These are phyloP conservation scores for Aricia agestis DNA, from an alignment of 1,140 invertebrate species.

Conservation along the genomic window DNA sequence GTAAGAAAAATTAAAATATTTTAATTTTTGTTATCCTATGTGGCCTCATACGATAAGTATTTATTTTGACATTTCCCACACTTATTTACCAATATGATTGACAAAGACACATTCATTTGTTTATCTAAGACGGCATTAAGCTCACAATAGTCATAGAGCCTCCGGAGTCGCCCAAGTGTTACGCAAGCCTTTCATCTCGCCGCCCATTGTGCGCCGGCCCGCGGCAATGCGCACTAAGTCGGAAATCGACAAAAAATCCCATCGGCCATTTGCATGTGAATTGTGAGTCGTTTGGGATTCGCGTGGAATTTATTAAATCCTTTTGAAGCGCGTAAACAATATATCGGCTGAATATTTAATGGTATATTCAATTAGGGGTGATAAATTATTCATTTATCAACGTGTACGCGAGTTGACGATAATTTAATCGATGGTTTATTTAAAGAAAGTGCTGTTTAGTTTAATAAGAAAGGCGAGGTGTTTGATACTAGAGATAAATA, in stretches of 20 bases:
- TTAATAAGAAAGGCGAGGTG: too few species aligned
- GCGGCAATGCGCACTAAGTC: background rate
- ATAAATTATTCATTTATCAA: background rate
- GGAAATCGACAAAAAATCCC: slow-evolving; percentile 9
- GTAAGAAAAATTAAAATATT: too few species aligned
- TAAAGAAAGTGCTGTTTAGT: background rate
- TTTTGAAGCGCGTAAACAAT: background rate
- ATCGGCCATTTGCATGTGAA: slow-evolving; percentile 38
- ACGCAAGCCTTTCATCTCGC: background rate
- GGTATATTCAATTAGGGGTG: background rate
- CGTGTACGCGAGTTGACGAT: background rate
- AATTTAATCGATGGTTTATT: background rate
- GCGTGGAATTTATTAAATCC: background rate
- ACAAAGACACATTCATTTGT: background rate
- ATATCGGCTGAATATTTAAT: background rate
- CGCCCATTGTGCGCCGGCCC: background rate
- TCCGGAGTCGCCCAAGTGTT: background rate
- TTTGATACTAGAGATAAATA: too few species aligned
- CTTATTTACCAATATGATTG: background rate
- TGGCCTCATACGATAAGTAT: too few species aligned
- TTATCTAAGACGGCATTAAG: background rate
- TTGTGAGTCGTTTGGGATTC: slow-evolving; percentile 30
- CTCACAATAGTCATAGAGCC: background rate
- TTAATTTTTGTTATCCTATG: too few species aligned
- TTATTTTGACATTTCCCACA: background rate